Base-by-base conservation (phyloP, 2,113 vertebrate species). In the Melanerpes aurifrons region DNA sequence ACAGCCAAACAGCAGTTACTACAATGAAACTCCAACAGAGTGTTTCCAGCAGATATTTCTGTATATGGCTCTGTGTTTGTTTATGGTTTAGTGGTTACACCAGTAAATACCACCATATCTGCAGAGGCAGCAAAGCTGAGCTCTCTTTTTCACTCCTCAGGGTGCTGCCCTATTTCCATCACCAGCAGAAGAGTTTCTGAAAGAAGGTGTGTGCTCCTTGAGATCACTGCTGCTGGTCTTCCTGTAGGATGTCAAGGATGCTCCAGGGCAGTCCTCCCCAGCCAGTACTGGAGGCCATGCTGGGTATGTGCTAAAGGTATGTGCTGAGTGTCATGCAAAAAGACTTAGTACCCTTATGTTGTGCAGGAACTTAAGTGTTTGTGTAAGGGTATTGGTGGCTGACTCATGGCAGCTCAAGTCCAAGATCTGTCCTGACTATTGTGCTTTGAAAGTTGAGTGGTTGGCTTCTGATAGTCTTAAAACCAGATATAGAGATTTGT, bases 1-100 rank as follows among this genome's bases (percentile, higher is more conserved):
- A 64, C 37, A 86, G 76, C n/a, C 62, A 43, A 83, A 75, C 32
- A 89, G 47, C 66, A 64, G 82, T 62, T 69, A 59, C 66, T 50
- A 37, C 71, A 92, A 71, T 54, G 61, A 74, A 92, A 83, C 18
- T 61, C 28, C 26, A 24, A 63, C 45, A 58, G 50, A 21, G n/a
- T 62, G 62, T 83, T 96, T 83, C 47, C 4, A 15, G 62, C 48
- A 78, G 50, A 76, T 81, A 61, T 50, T 91, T 89, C 21, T n/a
- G 22, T 62, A 92, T 68, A 81, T 86, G 68, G 16, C 57, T 71
- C 32, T 48, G 43, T 53, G 50, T 40, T 58, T 82, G 45, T 59
- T 89, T 76, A 63, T 58, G 53, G 20, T 53, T 83, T 85, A 47
- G 35, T 58, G 63, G 32, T 59, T 71, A 83, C 75, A 40, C 20